phyloP scores from a whole-genome alignment of 1,140 invertebrate species.

The Planococcus citri region DNA sequence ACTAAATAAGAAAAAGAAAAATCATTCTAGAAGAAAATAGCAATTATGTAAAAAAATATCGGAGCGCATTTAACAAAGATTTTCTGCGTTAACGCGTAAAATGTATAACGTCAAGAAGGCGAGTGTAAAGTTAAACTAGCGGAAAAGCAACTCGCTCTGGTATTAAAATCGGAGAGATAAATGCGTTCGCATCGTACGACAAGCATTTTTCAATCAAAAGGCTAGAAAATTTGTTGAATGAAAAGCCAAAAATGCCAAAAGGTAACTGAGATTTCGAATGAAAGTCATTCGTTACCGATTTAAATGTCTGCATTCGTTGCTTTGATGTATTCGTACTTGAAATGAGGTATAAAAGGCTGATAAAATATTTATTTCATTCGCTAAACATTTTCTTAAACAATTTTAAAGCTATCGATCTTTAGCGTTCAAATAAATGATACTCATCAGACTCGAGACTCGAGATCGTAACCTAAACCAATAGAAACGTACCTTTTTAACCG shows the following conservation, averaged over 20 bases:
- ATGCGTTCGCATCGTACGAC: background rate
- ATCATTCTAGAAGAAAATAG: constrained; percentile 3
- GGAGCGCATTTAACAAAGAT: background rate
- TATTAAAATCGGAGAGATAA: background rate
- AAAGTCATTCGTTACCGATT: background rate
- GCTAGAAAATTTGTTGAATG: too few species aligned
- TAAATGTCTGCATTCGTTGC: background rate
- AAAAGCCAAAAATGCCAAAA: too few species aligned
- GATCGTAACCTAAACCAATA: too few species aligned
- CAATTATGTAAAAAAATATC: background rate
- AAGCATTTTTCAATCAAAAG: background rate
- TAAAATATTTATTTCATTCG: background rate
- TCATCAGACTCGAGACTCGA: too few species aligned
- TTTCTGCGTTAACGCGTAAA: background rate
- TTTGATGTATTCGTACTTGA: background rate
- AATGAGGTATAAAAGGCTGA: background rate
- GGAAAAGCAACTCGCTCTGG: background rate
- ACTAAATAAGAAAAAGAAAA: background rate
- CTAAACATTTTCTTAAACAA: background rate
- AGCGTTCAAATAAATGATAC: too few species aligned
- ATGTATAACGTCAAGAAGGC: background rate
- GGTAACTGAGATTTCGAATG: too few species aligned
- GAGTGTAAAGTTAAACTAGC: background rate
- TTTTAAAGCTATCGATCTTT: too few species aligned
- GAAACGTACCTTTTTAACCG: too few species aligned